phyloP scores from a whole-genome alignment of 2,797 vertebrate genomes.

The Ispidina lecontei region DNA sequence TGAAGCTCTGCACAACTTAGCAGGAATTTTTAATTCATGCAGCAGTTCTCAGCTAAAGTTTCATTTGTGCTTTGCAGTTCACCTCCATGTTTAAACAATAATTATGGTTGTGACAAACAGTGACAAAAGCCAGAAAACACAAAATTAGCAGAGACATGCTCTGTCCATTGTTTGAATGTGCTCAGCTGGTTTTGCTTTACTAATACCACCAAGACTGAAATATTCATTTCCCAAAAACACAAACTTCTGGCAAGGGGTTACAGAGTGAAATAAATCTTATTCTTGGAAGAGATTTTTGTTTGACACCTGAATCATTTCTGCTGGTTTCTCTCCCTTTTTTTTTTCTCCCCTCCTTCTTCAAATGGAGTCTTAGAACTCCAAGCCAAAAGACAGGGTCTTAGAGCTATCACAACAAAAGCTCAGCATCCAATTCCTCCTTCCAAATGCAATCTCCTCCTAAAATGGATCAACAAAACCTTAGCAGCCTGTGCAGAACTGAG shows the following conservation, averaged over 20 bases:
- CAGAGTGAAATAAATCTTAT: conserved; percentile 73
- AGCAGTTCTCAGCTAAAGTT: conserved; percentile 38
- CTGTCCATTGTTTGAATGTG: conserved; percentile 50
- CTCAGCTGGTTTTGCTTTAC: conserved; percentile 71
- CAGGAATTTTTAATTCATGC: neutral
- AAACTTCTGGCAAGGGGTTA: conserved; percentile 64
- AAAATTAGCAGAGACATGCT: conserved; percentile 46
- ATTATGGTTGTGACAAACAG: conserved; percentile 24
- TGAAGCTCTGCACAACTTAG: neutral
- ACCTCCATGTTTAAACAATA: conserved; percentile 63
- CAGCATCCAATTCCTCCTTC: conserved; percentile 53
- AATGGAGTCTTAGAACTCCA: conserved; percentile 52
- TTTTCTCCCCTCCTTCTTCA: neutral
- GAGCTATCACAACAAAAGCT: conserved; percentile 59
- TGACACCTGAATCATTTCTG: conserved; percentile 73
- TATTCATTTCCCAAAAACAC: conserved; percentile 56
- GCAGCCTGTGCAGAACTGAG: neutral
- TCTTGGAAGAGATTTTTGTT: conserved; percentile 71
- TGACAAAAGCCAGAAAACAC: conserved; percentile 67
- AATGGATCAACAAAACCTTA: neutral
- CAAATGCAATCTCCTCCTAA: conserved; percentile 24
- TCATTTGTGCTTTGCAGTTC: conserved; percentile 30
- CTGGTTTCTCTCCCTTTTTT: conserved; percentile 39
- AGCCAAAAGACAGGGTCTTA: conserved; percentile 54
- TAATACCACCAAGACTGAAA: conserved; percentile 67